Evolutionary conservation across 2,113 vertebrate genomes (phyloP).

Genomic region (Saimiri boliviensis): DNA sequence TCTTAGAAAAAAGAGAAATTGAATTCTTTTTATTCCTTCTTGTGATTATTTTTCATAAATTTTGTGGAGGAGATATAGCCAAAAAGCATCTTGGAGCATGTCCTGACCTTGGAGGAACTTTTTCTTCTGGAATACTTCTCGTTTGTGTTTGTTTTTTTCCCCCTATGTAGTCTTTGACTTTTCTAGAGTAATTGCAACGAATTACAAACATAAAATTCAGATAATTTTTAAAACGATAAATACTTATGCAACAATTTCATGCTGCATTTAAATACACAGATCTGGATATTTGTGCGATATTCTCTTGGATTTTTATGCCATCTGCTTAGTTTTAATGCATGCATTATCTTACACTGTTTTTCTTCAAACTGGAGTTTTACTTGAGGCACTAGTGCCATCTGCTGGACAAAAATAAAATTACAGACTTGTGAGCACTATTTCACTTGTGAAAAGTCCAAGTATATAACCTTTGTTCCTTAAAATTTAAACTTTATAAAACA

Average conservation of each 20-base stretch:
- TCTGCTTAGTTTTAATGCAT: not conserved
- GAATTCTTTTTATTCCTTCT: not conserved
- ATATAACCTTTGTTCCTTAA: slow-evolving; percentile 35
- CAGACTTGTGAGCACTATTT: not conserved
- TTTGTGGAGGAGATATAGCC: not conserved
- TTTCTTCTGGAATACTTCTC: not conserved
- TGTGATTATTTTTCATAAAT: not conserved
- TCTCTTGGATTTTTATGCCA: not conserved
- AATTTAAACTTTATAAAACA: not conserved
- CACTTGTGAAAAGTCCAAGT: not conserved
- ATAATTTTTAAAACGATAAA: not conserved
- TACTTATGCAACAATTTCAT: not conserved
- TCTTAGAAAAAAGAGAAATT: not conserved
- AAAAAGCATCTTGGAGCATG: not conserved
- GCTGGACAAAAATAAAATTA: slow-evolving; percentile 65
- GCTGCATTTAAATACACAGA: not conserved
- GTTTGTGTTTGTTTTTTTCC: not conserved
- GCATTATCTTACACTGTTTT: not conserved
- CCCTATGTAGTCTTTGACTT: not conserved
- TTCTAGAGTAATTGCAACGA: not conserved
- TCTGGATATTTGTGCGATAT: not conserved
- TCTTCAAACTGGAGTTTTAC: slow-evolving; percentile 35
- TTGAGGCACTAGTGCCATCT: slow-evolving; percentile 81
- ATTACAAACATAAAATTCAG: not conserved
- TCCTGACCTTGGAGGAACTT: not conserved